Base-by-base conservation (phyloP, 2,888 invertebrate genomes). In the Eledone cirrhosa region DNA sequence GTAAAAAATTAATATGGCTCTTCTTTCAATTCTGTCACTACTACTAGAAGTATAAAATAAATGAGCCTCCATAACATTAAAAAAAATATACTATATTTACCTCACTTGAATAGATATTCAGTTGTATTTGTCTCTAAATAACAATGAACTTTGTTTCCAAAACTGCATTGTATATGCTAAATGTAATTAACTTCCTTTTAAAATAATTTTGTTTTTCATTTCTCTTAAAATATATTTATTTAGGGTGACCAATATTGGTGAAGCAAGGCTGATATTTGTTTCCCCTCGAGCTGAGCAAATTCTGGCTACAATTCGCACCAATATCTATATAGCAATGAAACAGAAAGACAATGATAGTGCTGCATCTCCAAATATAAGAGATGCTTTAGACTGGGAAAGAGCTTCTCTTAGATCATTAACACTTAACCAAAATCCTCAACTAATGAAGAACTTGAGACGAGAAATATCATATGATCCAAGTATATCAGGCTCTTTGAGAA, bases 251-350 rank as follows among this genome's bases (percentile, higher is more conserved):
- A n/a, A n/a, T 24, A 63, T 27, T 24, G 63, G 63, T 63, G 63
- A 63, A 27, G 63, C 63, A n/a, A 63, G 63, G 63, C 14, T 76
- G 16, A 76, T 76, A 48, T 76, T 76, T 76, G 76, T 76, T 29
- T 27, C 76, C 0, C 76, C 76, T 11, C 41, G 76, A 48, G 76
- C 76, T 14, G 76, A 76, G 29, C 41, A 76, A 48, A 48, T 76
- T 24, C 48, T 76, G 3, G 19, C 47, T 4, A 19, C 29, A 11
- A 48, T 76, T 13, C 76, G 76, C n/a, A 48, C 48, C n/a, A 76
- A 76, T 48, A 76, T 76, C 14, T 48, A 24, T 16, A 27, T 76
- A 2, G 48, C 48, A 8, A 24, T 48, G 48, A 48, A 24, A 2
- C 24, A 48, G 24, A 27, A 14, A 48, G 41, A 41, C 8, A 41